Conservation (phyloP, 30 jellyfish, hydroid and myxozoan genomes). For the Chironex yamaguchii region DNA sequence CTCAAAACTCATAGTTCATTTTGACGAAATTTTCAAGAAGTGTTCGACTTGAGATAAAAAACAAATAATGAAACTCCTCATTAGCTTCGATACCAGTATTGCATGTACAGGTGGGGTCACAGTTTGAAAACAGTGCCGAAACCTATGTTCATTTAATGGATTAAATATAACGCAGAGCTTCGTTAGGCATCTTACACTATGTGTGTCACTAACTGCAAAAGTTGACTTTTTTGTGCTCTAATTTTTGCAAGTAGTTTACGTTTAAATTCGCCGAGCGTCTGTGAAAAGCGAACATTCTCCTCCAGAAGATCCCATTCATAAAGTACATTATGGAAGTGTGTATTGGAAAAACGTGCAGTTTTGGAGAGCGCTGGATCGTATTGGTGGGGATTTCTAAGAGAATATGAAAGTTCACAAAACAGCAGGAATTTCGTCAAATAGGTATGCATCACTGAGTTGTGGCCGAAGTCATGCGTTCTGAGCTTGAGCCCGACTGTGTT, state of each 20-base stretch:
- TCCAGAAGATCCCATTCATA: no score
- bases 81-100: conserved; percentile 4
- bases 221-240: no score
- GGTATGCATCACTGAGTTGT: no score
- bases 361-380: conserved; percentile 23
- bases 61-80: conserved; percentile 16
- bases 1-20: no score
- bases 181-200: conserved; percentile 10
- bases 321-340: conserved; percentile 10
- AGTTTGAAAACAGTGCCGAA: conserved; percentile 3
- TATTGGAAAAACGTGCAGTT: conserved; percentile 11
- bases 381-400: conserved; percentile 2
- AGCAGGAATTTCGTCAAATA: conserved; percentile 27
- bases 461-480: no score
- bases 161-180: not conserved
- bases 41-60: no score
- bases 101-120: conserved; percentile 15
- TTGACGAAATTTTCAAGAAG: no score
- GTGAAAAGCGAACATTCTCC: conserved; percentile 13
- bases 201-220: no score
- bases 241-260: conserved; percentile 22
- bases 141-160: conserved; percentile 6
- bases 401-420: conserved; percentile 2
- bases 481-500: no score
- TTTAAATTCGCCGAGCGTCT: conserved; percentile 55